Evolutionary conservation across 2,113 vertebrate genomes (phyloP).

Genomic region (Myrmecobius fasciatus): DNA sequence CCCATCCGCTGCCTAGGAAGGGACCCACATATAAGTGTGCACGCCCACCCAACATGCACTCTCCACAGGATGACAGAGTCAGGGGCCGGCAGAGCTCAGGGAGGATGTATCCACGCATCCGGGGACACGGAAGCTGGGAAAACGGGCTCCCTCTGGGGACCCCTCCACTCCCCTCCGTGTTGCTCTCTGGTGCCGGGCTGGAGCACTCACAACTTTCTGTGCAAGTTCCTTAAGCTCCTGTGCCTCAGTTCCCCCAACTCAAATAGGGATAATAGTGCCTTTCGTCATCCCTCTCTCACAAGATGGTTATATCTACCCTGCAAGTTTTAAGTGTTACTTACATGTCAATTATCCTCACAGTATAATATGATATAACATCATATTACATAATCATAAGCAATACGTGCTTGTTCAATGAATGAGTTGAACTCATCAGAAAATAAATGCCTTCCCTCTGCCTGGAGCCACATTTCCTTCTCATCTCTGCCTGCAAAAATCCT

Average conservation of each 20-base stretch:
- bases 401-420: background rate
- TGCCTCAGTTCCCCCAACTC: background rate
- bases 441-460: background rate
- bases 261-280: background rate
- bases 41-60: background rate
- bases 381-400: background rate
- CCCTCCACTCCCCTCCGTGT: background rate
- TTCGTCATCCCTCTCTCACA: background rate
- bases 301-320: background rate
- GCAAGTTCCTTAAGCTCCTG: background rate
- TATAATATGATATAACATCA: background rate
- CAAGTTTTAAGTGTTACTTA: background rate
- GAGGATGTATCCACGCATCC: background rate
- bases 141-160: background rate
- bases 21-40: background rate
- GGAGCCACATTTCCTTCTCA: background rate
- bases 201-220: background rate
- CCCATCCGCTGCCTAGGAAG: constrained; percentile 67
- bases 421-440: background rate
- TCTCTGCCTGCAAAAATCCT: background rate
- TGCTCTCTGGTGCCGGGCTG: background rate
- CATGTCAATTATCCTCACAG: background rate
- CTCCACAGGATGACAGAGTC: background rate
- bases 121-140: background rate
- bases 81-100: background rate